Evolutionary conservation across 2,797 vertebrate genomes (phyloP).

Genomic region (Sphenodon punctatus): DNA sequence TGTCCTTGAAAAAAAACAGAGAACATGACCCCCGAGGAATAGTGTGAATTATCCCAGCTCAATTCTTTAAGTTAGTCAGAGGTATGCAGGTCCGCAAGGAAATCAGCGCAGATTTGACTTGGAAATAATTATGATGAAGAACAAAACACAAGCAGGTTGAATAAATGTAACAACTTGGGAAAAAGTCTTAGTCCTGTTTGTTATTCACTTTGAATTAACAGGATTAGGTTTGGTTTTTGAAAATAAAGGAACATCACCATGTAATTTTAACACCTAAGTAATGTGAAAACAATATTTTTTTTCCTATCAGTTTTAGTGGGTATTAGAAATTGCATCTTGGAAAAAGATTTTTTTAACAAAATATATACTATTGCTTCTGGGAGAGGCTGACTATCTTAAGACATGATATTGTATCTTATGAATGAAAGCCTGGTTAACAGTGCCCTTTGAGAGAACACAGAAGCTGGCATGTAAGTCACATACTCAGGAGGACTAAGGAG

Average conservation of each 20-base stretch:
- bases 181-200: conserved; percentile 89
- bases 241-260: conserved; percentile 78
- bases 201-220: conserved; percentile 97
- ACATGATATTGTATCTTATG: neutral
- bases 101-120: conserved; percentile 94
- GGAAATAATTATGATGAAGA: conserved; percentile 98
- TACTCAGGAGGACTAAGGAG: neutral
- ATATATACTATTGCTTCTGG: conserved; percentile 2
- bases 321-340: conserved; percentile 60
- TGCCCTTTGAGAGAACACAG: neutral
- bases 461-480: neutral
- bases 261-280: conserved; percentile 81
- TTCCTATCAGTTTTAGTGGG: conserved; percentile 69
- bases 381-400: conserved; percentile 7
- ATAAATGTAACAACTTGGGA: conserved; percentile 91
- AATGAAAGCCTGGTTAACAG: neutral
- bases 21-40: conserved; percentile 91
- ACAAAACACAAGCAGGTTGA: conserved; percentile 92
- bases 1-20: conserved; percentile 96
- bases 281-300: conserved; percentile 77
- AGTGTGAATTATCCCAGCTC: conserved; percentile 91
- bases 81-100: conserved; percentile 92
- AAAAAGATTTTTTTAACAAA: conserved; percentile 34
- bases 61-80: conserved; percentile 91
- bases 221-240: conserved; percentile 87